Evolutionary conservation across 2,888 invertebrate genomes (phyloP).

Genomic region (Stramonita haemastoma): DNA sequence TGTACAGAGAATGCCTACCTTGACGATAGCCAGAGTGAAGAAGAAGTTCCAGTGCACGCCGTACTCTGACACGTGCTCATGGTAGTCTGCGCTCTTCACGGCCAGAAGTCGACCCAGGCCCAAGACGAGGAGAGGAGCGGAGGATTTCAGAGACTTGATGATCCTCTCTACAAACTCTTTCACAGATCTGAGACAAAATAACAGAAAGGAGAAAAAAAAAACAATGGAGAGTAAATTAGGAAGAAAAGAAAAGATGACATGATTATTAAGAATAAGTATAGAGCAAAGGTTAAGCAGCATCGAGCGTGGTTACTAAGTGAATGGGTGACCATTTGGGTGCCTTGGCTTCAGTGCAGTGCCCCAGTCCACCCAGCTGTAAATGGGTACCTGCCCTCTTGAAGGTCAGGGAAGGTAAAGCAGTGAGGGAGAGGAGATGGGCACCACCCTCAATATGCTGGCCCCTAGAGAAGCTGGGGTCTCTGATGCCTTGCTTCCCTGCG

Average conservation of each 20-base stretch:
- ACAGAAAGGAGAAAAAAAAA: not conserved
- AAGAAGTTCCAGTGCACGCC: slow-evolving; percentile 99
- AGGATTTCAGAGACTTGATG: slow-evolving; percentile 54
- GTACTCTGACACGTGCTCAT: slow-evolving; percentile 93
- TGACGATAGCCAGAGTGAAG: slow-evolving; percentile 91
- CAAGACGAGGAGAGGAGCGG: slow-evolving; percentile 77
- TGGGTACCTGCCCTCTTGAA: too few species aligned
- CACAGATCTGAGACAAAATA: not conserved
- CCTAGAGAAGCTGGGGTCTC: too few species aligned
- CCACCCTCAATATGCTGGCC: too few species aligned
- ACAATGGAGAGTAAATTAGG: not conserved
- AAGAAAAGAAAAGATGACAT: not conserved
- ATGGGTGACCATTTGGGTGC: too few species aligned
- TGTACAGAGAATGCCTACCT: slow-evolving; percentile 76
- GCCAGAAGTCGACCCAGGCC: slow-evolving; percentile 77
- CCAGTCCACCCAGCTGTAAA: too few species aligned
- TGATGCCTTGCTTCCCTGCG: too few species aligned
- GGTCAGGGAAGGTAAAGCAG: too few species aligned
- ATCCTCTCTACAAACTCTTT: slow-evolving; percentile 1
- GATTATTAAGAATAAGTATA: not conserved
- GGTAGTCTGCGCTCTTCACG: slow-evolving; percentile 84
- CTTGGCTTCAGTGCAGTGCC: too few species aligned
- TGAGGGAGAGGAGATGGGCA: too few species aligned
- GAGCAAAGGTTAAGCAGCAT: too few species aligned
- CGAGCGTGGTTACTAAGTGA: too few species aligned